A percentile compares a stretch with the other conserved stretches of the same genome.
phyloP scores from a whole-genome alignment of 1,140 invertebrate species.

The Bombus pyrosoma region DNA sequence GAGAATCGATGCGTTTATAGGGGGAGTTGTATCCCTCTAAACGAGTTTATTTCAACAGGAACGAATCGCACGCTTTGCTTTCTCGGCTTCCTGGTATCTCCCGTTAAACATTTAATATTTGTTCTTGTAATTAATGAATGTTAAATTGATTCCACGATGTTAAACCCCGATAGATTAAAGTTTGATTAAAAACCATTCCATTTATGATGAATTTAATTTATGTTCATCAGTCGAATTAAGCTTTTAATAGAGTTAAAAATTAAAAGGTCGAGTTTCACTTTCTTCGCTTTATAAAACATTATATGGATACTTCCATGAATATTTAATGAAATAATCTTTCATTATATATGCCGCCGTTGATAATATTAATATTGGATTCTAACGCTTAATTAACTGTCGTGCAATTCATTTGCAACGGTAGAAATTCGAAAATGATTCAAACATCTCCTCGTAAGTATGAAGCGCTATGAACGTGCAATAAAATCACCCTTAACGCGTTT shows the following conservation, averaged over 20 bases:
- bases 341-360: no score
- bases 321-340: neutral
- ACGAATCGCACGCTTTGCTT: neutral
- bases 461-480: no score
- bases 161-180: neutral
- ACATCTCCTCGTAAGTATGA: neutral
- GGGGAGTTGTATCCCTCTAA: neutral
- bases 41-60: slow-evolving; percentile 4
- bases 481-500: no score
- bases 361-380: neutral
- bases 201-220: neutral
- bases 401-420: neutral
- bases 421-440: neutral
- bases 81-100: neutral
- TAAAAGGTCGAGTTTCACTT: neutral
- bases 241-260: neutral
- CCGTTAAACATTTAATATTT: slow-evolving; percentile 7
- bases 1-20: slow-evolving; percentile 21
- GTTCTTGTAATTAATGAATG: slow-evolving; percentile 10
- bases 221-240: neutral
- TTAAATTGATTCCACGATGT: neutral
- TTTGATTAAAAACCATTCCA: neutral
- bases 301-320: neutral
- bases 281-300: neutral
- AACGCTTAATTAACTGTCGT: no score